phyloP scores from a whole-genome alignment of 2,113 vertebrate genomes.

The Paramisgurnus dabryanus region DNA sequence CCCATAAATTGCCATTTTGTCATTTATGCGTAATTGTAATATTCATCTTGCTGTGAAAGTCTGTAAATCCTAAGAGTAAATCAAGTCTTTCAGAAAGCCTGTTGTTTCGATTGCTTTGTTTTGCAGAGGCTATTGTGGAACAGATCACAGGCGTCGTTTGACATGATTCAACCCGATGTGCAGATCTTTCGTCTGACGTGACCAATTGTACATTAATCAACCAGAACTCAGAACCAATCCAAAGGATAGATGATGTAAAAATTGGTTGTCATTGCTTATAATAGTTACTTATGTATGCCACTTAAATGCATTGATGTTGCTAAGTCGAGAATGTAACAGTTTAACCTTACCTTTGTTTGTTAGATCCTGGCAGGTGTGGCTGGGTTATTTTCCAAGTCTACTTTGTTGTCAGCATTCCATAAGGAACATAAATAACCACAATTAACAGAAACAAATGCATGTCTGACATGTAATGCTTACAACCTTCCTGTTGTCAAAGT shows the following conservation, averaged over 20 bases:
- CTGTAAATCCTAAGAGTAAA: not conserved
- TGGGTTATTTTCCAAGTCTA: not conserved
- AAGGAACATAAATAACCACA: not conserved
- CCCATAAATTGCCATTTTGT: not conserved
- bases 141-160: not conserved
- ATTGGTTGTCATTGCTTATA: not conserved
- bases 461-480: not conserved
- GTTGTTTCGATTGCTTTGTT: constrained; percentile 28
- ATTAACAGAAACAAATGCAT: constrained; percentile 8
- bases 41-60: too few species aligned
- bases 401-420: constrained; percentile 10
- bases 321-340: not conserved
- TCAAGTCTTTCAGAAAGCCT: not conserved
- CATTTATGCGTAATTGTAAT: constrained; percentile 1
- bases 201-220: constrained; percentile 11
- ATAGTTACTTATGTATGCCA: too few species aligned
- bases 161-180: not conserved
- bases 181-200: not conserved
- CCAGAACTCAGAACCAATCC: not conserved
- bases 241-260: not conserved
- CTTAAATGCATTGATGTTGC: too few species aligned
- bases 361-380: constrained; percentile 2
- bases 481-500: not conserved
- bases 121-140: not conserved
- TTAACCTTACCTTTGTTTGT: not conserved